phyloP scores from a whole-genome alignment of 2,888 invertebrate genomes.

The Imbricaverruca yamaguchii region DNA sequence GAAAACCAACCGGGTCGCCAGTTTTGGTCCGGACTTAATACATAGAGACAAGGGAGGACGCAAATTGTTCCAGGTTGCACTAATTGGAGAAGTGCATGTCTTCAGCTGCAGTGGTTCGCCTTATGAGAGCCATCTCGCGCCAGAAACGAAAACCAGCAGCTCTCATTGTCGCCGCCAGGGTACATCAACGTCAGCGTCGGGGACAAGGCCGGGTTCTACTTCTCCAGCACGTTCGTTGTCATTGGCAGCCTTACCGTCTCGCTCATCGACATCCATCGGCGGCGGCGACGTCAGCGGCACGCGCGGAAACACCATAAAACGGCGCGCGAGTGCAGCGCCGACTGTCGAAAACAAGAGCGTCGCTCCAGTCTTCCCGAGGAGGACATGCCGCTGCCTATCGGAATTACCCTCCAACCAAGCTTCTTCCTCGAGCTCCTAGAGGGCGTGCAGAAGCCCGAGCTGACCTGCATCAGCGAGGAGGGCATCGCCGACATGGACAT shows the following conservation, averaged over 20 bases:
- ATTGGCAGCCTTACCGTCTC: constrained; percentile 50
- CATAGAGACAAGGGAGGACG: too few species aligned
- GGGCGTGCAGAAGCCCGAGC: constrained; percentile 30
- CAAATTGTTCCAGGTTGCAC: too few species aligned
- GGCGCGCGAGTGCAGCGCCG: constrained; percentile 48
- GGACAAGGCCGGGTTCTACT: constrained; percentile 71
- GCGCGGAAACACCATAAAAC: constrained; percentile 31
- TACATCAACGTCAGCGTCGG: constrained; percentile 71
- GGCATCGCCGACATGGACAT: constrained; percentile 67
- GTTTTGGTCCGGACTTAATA: too few species aligned
- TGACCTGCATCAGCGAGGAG: constrained; percentile 55
- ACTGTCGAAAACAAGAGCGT: constrained; percentile 25
- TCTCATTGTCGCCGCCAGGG: constrained; percentile 47
- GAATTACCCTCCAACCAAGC: constrained; percentile 6
- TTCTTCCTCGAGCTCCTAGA: constrained; percentile 7
- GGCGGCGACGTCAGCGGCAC: constrained; percentile 51
- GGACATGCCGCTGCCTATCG: constrained; percentile 13
- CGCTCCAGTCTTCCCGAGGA: constrained; percentile 25
- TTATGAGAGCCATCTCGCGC: too few species aligned
- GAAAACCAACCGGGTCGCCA: too few species aligned
- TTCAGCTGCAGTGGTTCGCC: too few species aligned
- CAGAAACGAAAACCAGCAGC: too few species aligned
- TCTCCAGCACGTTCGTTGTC: constrained; percentile 40
- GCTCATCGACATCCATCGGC: constrained; percentile 68
- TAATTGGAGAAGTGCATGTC: too few species aligned